phyloP scores from a whole-genome alignment of 2,113 vertebrate genomes.

The Nibea albiflora region DNA sequence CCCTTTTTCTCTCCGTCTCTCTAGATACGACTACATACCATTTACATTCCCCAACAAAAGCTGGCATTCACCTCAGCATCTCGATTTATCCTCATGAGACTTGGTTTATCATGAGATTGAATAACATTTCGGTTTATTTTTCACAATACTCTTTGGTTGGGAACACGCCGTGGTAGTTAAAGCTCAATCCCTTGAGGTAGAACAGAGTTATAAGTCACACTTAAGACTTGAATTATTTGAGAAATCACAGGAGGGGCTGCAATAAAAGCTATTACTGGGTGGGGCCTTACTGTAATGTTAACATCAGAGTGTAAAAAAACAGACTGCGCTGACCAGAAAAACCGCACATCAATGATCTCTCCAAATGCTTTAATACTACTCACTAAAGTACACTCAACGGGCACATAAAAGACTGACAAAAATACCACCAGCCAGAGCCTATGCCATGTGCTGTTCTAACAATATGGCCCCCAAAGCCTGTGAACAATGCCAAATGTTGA shows the following conservation, averaged over 20 bases:
- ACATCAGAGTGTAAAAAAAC: constrained; percentile 2
- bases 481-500: background rate
- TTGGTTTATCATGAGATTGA: background rate
- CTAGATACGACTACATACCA: constrained; percentile 25
- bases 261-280: constrained; percentile 6
- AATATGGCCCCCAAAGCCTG: background rate
- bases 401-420: background rate
- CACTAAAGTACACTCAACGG: background rate
- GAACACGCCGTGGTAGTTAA: background rate
- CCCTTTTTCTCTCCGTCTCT: background rate
- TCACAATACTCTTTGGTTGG: background rate
- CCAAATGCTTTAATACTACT: background rate
- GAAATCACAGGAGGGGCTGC: background rate
- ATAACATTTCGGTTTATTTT: constrained; percentile 14
- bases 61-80: background rate
- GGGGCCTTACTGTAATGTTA: background rate
- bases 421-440: background rate
- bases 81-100: background rate
- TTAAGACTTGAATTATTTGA: background rate
- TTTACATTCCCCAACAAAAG: constrained; percentile 14
- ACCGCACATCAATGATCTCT: background rate
- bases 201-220: background rate
- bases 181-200: background rate
- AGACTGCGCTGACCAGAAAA: background rate
- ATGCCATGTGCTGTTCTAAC: constrained; percentile 11